Evolutionary conservation across 2,888 invertebrate genomes (phyloP).

Genomic region (Calliphora vomitoria): DNA sequence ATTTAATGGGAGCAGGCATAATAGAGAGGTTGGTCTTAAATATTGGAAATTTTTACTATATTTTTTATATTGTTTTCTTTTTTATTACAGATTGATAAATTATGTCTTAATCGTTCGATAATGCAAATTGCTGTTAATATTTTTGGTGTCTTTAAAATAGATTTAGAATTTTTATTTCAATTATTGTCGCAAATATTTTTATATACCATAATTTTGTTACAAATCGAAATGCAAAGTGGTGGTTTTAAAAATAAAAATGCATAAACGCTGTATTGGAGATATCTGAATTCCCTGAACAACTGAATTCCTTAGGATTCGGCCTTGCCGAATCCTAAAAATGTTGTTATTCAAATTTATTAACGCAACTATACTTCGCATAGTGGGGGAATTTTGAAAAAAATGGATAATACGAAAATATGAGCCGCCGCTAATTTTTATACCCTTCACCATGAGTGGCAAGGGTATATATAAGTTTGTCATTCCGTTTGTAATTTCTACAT

Average conservation of each 20-base stretch:
- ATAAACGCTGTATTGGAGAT: neutral
- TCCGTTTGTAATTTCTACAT: too few relatives aligned
- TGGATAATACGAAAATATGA: too few relatives aligned
- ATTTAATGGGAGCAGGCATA: neutral
- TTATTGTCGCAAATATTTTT: slow-evolving; percentile 27
- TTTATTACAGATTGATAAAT: slow-evolving; percentile 32
- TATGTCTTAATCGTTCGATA: neutral
- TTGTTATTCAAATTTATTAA: too few relatives aligned
- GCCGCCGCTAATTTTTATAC: too few relatives aligned
- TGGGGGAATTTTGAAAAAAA: too few relatives aligned
- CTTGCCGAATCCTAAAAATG: too few relatives aligned
- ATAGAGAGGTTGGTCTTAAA: slow-evolving; percentile 11
- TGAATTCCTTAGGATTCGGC: too few relatives aligned
- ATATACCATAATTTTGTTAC: slow-evolving; percentile 31
- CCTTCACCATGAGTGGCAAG: too few relatives aligned
- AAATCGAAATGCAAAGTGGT: neutral
- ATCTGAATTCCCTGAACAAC: too few relatives aligned
- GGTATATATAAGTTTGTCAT: too few relatives aligned
- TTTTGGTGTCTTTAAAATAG: slow-evolving; percentile 22
- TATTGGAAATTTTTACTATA: neutral
- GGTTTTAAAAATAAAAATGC: neutral
- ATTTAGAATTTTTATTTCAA: slow-evolving; percentile 32
- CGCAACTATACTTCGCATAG: too few relatives aligned
- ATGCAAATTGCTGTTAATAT: neutral
- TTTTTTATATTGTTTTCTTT: neutral